Evolutionary conservation across 2,113 vertebrate species (phyloP).

Genomic region (Oreochromis aureus): DNA sequence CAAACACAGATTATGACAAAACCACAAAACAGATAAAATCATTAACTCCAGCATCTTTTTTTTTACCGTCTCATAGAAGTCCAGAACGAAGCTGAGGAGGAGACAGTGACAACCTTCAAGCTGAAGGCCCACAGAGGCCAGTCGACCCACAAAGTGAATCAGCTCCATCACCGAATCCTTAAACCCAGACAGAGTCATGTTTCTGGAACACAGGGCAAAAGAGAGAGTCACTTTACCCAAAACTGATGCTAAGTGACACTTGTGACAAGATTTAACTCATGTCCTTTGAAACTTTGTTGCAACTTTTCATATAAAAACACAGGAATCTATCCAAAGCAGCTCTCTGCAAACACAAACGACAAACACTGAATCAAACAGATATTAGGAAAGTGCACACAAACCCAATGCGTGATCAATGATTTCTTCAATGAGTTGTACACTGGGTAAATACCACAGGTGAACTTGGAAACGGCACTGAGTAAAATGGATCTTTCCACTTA

Average conservation of each 20-base stretch:
- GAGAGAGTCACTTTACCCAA: not conserved
- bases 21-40: not conserved
- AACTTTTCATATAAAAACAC: not conserved
- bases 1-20: not conserved
- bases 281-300: not conserved
- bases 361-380: not conserved
- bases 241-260: not conserved
- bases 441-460: not conserved
- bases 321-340: not conserved
- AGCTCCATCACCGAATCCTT: constrained; percentile 77
- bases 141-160: constrained; percentile 78
- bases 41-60: not conserved
- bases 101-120: constrained; percentile 77
- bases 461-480: not conserved
- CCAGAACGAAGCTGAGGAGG: constrained; percentile 83
- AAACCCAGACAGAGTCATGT: constrained; percentile 77
- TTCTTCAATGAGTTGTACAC: not conserved
- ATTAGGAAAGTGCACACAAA: not conserved
- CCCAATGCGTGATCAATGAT: not conserved
- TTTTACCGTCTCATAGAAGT: constrained; percentile 87
- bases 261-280: not conserved
- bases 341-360: not conserved
- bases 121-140: constrained; percentile 76
- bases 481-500: not conserved
- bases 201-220: constrained; percentile 66